Evolutionary conservation across 2,113 vertebrate genomes (phyloP).

Genomic region (Syngnathoides biaculeatus): DNA sequence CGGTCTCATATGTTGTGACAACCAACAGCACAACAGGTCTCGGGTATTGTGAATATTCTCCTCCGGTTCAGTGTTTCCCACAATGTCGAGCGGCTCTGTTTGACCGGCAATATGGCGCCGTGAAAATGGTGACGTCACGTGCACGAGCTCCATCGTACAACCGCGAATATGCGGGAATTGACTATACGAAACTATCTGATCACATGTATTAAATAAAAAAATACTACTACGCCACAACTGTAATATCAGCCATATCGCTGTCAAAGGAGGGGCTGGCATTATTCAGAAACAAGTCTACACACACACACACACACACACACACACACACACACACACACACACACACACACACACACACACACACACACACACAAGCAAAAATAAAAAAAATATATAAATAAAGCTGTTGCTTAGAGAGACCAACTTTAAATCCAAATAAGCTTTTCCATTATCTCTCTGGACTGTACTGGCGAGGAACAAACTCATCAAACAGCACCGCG

Average conservation of each 20-base stretch:
- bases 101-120: too few species aligned
- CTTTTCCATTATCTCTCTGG: constrained; percentile 58
- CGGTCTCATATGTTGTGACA: too few species aligned
- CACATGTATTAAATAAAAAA: neutral
- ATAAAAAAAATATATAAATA: neutral
- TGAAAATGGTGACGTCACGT: too few species aligned
- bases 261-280: constrained; percentile 46
- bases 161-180: too few species aligned
- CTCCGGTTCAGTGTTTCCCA: too few species aligned
- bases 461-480: constrained; percentile 38
- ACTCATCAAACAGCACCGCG: constrained; percentile 52
- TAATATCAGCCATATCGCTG: constrained; percentile 24
- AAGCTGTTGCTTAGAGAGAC: constrained; percentile 44
- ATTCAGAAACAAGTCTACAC: constrained; percentile 24
- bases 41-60: too few species aligned
- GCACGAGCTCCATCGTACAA: too few species aligned
- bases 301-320: constrained; percentile 1
- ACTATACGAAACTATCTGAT: too few species aligned
- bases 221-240: neutral
- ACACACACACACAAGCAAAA: neutral
- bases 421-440: constrained; percentile 48
- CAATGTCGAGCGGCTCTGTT: too few species aligned
- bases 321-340: constrained; percentile 22
- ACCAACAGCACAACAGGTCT: too few species aligned
- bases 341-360: constrained; percentile 15